Evolutionary conservation across 2,888 invertebrate genomes (phyloP).

Genomic region (Dichetophora obliterata): DNA sequence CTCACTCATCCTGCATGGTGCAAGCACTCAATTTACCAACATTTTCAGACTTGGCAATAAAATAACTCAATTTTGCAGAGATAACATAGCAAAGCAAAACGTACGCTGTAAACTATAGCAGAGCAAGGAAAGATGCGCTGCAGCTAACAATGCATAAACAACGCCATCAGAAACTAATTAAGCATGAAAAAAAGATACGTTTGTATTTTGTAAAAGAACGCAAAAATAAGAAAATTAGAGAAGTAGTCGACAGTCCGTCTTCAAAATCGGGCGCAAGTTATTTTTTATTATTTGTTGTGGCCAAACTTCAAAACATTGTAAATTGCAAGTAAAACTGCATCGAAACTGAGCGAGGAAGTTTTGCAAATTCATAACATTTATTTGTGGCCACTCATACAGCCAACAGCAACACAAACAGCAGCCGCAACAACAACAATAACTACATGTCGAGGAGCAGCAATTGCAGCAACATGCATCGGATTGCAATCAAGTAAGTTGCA

Average conservation of each 20-base stretch:
- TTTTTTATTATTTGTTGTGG: background rate
- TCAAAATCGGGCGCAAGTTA: background rate
- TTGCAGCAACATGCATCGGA: conserved; percentile 9
- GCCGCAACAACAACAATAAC: conserved; percentile 19
- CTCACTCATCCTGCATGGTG: no score
- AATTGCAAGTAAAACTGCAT: conserved; percentile 44
- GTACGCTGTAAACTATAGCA: background rate
- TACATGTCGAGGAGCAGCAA: background rate
- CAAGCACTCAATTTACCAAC: conserved; percentile 16
- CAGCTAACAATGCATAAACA: background rate
- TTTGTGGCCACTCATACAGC: conserved; percentile 55
- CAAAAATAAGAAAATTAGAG: background rate
- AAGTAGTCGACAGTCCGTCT: background rate
- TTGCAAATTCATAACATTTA: conserved; percentile 48
- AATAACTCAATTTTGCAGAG: background rate
- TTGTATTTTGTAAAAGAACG: background rate
- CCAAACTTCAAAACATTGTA: conserved; percentile 18
- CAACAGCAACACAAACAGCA: conserved; percentile 16
- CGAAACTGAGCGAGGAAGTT: conserved; percentile 43
- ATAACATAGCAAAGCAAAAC: background rate
- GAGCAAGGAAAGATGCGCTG: background rate
- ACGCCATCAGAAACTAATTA: conserved; percentile 18
- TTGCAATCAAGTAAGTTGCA: no score
- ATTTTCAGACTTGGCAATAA: conserved; percentile 5
- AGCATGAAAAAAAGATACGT: background rate